Evolutionary conservation across 2,888 invertebrate species (phyloP).

Genomic region (Boloria selene): DNA sequence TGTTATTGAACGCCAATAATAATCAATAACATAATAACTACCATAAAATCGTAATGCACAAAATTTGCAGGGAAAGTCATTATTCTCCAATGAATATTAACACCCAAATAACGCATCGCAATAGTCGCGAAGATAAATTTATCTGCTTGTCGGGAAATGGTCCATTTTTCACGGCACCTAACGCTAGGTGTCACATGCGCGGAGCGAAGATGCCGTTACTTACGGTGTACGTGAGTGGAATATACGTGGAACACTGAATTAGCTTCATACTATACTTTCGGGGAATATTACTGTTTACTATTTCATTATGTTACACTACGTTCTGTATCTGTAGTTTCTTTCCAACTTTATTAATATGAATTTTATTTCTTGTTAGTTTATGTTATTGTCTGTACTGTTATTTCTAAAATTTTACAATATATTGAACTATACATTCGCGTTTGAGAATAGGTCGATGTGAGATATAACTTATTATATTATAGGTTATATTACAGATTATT

Average conservation of each 20-base stretch:
- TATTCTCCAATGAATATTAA: slow-evolving; percentile 77
- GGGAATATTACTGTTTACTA: slow-evolving; percentile 45
- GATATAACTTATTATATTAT: no score
- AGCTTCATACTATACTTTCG: slow-evolving; percentile 62
- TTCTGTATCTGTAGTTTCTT: slow-evolving; percentile 32
- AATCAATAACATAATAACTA: no score
- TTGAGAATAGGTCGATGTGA: no score
- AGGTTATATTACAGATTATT: no score
- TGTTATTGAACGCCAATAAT: no score
- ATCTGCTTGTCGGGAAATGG: slow-evolving; percentile 70
- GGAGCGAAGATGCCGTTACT: slow-evolving; percentile 77
- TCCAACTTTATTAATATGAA: background rate
- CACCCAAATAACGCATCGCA: slow-evolving; percentile 72
- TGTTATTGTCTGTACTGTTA: no score
- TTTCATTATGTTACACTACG: slow-evolving; percentile 40
- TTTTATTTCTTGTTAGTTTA: background rate
- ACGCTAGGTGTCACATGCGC: slow-evolving; percentile 74
- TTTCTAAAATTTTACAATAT: no score
- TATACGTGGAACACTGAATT: slow-evolving; percentile 61
- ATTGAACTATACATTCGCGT: no score
- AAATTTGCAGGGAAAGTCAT: no score
- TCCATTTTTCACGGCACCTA: slow-evolving; percentile 80
- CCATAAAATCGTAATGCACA: no score
- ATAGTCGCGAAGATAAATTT: slow-evolving; percentile 78
- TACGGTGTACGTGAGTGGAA: slow-evolving; percentile 67